phyloP scores from a whole-genome alignment of 2,113 vertebrate species.

The Circaetus gallicus region DNA sequence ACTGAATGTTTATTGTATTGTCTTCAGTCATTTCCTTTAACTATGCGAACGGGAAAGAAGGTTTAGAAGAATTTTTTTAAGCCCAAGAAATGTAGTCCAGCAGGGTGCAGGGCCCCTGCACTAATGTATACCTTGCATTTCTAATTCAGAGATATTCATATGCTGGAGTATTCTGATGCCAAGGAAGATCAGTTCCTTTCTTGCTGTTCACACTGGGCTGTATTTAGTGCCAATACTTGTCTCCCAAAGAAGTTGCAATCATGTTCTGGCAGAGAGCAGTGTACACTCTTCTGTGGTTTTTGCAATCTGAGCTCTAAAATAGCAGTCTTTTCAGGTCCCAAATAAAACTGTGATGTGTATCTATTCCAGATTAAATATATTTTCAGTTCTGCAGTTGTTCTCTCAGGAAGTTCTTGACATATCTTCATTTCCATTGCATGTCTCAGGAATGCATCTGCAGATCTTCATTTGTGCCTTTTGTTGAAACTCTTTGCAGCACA shows the following conservation, averaged over 20 bases:
- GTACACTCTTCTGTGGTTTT: background rate
- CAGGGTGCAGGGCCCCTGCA: background rate
- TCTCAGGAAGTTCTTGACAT: conserved; percentile 3
- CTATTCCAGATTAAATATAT: background rate
- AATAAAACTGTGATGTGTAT: background rate
- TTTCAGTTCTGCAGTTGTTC: background rate
- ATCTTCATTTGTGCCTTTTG: conserved; percentile 18
- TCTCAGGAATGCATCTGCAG: conserved; percentile 5
- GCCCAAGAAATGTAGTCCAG: background rate
- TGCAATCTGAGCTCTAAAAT: background rate
- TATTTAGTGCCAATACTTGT: background rate
- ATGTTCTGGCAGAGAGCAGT: background rate
- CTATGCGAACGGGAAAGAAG: background rate
- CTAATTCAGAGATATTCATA: background rate
- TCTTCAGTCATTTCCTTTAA: conserved; percentile 27
- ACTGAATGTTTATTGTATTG: conserved; percentile 1
- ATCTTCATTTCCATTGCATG: conserved; percentile 2
- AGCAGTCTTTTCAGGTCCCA: background rate
- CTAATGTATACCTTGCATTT: background rate
- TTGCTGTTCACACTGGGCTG: background rate
- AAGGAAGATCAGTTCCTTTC: background rate
- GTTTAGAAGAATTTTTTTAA: background rate
- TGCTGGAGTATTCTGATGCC: background rate
- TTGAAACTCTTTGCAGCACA: conserved; percentile 56
- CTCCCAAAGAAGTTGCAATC: background rate